Percentiles rank a stretch among this genome's conserved stretches.
Evolutionary conservation across 2,113 vertebrate genomes (phyloP).

Genomic region (Zosterops japonicus): DNA sequence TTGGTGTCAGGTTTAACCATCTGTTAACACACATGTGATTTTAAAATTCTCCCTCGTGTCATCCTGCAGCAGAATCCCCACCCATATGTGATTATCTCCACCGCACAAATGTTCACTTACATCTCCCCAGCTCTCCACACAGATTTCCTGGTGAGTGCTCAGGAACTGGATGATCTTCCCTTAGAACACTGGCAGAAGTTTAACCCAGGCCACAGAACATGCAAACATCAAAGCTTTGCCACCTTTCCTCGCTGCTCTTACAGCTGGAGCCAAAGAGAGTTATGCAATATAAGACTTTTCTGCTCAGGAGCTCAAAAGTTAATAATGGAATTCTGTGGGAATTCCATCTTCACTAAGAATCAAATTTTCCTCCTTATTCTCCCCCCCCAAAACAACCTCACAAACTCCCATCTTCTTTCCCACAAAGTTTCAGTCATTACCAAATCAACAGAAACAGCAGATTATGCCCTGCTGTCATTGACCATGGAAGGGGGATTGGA

Average conservation of each 20-base stretch:
- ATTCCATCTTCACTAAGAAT: not conserved
- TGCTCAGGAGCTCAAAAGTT: not conserved
- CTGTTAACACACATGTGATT: slow-evolving; percentile 9
- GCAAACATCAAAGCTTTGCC: not conserved
- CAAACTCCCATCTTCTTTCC: not conserved
- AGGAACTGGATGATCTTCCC: fast-evolving
- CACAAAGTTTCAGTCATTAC: not conserved
- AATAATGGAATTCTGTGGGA: too few species aligned
- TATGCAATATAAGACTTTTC: not conserved
- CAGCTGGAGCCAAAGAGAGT: not conserved
- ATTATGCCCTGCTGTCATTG: fast-evolving
- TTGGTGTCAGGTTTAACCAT: slow-evolving; percentile 48
- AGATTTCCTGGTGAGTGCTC: not conserved
- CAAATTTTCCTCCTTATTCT: not conserved
- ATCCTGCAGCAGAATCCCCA: not conserved
- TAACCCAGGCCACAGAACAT: not conserved
- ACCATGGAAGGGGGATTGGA: not conserved
- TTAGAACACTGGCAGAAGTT: not conserved
- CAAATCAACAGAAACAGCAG: not conserved
- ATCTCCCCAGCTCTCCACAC: not conserved
- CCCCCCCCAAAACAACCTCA: not conserved
- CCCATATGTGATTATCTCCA: not conserved
- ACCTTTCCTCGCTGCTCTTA: not conserved
- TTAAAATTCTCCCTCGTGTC: not conserved
- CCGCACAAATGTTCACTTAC: not conserved